Percentiles rank a stretch among this genome's conserved stretches.
Evolutionary conservation across 2,888 invertebrate genomes (phyloP).

Genomic region (Quadroppia sp.): DNA sequence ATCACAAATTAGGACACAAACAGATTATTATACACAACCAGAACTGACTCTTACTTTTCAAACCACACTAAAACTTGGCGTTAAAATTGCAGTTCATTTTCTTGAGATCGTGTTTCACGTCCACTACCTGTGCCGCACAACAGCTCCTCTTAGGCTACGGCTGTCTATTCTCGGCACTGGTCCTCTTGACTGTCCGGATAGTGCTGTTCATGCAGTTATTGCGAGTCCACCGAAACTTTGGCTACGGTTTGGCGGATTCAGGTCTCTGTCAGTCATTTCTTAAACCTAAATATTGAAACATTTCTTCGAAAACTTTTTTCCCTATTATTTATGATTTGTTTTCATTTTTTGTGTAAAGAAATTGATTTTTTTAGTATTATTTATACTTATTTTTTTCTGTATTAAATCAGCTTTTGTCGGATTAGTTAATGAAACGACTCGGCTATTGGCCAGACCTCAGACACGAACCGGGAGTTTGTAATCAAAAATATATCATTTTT

Average conservation of each 20-base stretch:
- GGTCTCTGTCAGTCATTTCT: slow-evolving; percentile 25
- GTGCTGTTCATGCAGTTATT: slow-evolving; percentile 41
- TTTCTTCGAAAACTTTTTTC: not conserved
- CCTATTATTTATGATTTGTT: not conserved
- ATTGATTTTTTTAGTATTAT: not conserved
- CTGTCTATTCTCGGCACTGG: slow-evolving; percentile 24
- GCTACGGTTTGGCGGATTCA: slow-evolving; percentile 43
- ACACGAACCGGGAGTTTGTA: slow-evolving; percentile 22
- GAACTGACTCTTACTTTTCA: not conserved
- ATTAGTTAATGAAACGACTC: slow-evolving; percentile 40
- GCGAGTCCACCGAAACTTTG: slow-evolving; percentile 41
- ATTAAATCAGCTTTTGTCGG: slow-evolving; percentile 39
- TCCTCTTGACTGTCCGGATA: slow-evolving; percentile 33
- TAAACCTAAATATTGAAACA: not conserved
- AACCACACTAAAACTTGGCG: not conserved
- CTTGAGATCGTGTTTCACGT: slow-evolving; percentile 35
- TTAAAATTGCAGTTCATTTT: slow-evolving; percentile 34
- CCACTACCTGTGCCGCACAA: slow-evolving; percentile 15
- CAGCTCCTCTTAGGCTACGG: slow-evolving; percentile 35
- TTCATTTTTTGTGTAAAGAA: not conserved
- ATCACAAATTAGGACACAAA: slow-evolving; percentile 32
- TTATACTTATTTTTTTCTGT: not conserved
- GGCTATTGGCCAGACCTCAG: slow-evolving; percentile 33
- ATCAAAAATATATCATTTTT: not conserved
- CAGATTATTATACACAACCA: not conserved